These are phyloP conservation scores for Erynnis tages DNA, from an alignment of 2,888 invertebrate genomes.

Conservation along the genomic window DNA sequence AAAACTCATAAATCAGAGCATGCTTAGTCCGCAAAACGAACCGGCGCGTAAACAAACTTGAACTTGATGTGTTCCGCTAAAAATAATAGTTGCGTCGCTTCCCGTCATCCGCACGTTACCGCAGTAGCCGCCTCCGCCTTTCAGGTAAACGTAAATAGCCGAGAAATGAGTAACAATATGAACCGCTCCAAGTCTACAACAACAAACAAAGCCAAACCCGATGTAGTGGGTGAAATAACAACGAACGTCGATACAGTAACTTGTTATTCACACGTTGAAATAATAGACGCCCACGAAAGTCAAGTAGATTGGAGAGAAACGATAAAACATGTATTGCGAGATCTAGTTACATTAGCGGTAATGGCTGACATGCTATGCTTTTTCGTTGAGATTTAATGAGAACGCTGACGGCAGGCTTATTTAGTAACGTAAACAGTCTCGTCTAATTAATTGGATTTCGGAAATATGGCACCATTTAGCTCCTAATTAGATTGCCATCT, in stretches of 20 bases:
- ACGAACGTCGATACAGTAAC: neutral
- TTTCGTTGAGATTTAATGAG: neutral
- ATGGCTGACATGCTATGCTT: conserved; percentile 4
- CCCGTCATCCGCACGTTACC: conserved; percentile 12
- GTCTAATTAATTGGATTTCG: too few species aligned
- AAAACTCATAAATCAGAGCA: conserved; percentile 28
- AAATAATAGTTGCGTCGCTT: conserved; percentile 45
- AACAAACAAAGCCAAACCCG: neutral
- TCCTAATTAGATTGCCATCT: neutral
- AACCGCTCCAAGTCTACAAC: neutral
- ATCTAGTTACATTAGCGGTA: conserved; percentile 16
- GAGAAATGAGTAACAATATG: neutral
- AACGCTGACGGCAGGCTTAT: neutral
- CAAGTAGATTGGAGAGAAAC: conserved; percentile 14
- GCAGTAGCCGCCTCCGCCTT: neutral
- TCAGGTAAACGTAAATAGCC: neutral
- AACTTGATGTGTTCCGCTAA: conserved; percentile 61
- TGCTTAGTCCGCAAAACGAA: conserved; percentile 35
- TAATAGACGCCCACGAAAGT: conserved; percentile 22
- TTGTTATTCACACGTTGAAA: conserved; percentile 20
- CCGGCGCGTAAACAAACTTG: conserved; percentile 54
- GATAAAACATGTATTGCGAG: conserved; percentile 19
- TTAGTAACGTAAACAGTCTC: neutral
- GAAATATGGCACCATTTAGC: too few species aligned
- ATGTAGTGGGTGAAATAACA: conserved; percentile 4